Base-by-base conservation (phyloP, 2,888 invertebrate species). In the Protodeltote pygarga region DNA sequence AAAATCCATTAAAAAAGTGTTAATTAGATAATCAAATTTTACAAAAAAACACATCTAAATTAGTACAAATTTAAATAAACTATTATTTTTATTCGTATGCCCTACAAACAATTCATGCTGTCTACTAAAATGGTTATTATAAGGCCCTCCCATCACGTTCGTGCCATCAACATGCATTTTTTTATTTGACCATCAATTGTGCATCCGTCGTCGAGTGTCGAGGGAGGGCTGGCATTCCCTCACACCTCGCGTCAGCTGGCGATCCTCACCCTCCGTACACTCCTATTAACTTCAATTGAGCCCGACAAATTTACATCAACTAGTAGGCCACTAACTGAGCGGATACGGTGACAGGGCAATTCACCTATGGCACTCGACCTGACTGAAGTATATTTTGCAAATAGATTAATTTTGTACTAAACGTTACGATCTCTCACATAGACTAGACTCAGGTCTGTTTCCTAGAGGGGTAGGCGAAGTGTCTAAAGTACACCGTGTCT, bases 231-330 rank as follows among this genome's bases (percentile, higher is more conserved):
- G n/a, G 73, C 83, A 92, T 92, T 92, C 92, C 90, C 90, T 90
- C 90, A 89, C 91, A 91, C 90, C 87, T 89, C 83, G 81, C 88
- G 89, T 88, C 91, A 91, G 91, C 91, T 90, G 89, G 85, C 77
- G 71, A 75, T 78, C 85, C 87, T 84, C 85, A 85, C 91, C 91
- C 91, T 90, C 88, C 80, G 78, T 67, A 77, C 78, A 75, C 82
- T 81, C 84, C 85, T 89, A 91, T 91, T 91, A 91, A 91, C 91
- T 92, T 91, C 92, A 92, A 92, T 92, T 92, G 91, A 89, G 90
- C 86, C 75, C 82, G 84, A 90, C 90, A 91, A 91, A 92, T 92
- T 91, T 90, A 91, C 91, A 91, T 92, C 84, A 79, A 79, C 66
- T 65, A 41, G 48, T 50, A 54, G 79, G 88, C 84, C 70, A 77